Evolutionary conservation across 23 tunicate genomes (phyloP).

Genomic region (Clavelina lepadiformis): DNA sequence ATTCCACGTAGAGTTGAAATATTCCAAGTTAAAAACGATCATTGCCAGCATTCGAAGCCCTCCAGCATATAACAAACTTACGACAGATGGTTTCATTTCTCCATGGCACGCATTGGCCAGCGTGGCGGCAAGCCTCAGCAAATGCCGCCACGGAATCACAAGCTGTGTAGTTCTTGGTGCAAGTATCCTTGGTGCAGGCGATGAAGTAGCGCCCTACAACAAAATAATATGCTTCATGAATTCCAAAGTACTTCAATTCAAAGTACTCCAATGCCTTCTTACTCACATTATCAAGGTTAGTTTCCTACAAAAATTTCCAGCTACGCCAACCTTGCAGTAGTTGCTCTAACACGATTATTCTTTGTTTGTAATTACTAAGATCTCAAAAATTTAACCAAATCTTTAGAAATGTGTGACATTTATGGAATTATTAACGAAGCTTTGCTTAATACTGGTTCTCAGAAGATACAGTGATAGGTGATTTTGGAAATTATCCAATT

Average conservation of each 20-base stretch:
- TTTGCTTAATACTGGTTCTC: no score
- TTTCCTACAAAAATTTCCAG: no score
- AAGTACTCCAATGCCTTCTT: no score
- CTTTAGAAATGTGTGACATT: no score
- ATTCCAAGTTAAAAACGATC: neutral
- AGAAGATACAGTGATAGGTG: no score
- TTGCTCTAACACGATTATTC: no score
- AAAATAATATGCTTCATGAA: neutral
- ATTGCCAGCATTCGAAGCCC: neutral
- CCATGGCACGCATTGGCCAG: conserved; percentile 55
- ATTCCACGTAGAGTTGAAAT: neutral
- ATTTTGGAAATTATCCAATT: no score
- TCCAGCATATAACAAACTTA: neutral
- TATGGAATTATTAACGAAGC: no score
- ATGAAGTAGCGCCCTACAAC: conserved; percentile 33
- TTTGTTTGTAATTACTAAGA: no score
- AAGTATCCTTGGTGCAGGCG: conserved; percentile 38
- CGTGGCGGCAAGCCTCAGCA: conserved; percentile 59
- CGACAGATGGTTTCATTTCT: conserved; percentile 19
- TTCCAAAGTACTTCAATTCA: neutral
- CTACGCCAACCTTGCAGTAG: no score
- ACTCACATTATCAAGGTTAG: no score
- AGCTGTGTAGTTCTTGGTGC: conserved; percentile 25
- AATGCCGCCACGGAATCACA: conserved; percentile 51
- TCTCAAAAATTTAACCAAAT: no score